Evolutionary conservation across 2,113 vertebrate genomes (phyloP).

Genomic region (Stercorarius parasiticus): DNA sequence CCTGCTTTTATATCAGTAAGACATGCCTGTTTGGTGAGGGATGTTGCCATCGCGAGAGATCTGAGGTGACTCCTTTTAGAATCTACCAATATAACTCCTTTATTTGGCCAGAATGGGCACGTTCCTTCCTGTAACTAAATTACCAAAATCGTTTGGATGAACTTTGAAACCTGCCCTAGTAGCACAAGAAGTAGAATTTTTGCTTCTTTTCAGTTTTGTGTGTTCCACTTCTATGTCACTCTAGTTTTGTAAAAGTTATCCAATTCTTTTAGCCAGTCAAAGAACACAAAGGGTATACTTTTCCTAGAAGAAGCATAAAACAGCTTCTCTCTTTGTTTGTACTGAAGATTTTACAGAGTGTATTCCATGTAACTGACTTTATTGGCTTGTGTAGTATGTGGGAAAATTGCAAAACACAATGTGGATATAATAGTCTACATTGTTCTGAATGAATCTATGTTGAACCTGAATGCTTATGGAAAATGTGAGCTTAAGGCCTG

Average conservation of each 20-base stretch:
- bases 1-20: neutral
- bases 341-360: neutral
- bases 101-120: neutral
- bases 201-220: neutral
- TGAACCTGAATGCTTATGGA: neutral
- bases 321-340: neutral
- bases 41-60: neutral
- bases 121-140: neutral
- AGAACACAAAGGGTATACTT: neutral
- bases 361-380: neutral
- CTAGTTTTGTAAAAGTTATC: neutral
- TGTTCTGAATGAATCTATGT: neutral
- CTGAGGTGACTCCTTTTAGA: neutral
- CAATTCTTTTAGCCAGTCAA: neutral
- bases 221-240: neutral
- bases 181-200: neutral
- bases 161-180: neutral
- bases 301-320: fast-evolving
- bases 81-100: neutral
- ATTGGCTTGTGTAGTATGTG: neutral
- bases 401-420: neutral
- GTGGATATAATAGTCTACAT: neutral
- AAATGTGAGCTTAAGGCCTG: neutral
- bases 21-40: neutral
- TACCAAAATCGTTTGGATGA: neutral